These are phyloP conservation scores for Lasioglossum oenotherae DNA, from an alignment of 2,888 invertebrate genomes.

Conservation along the genomic window DNA sequence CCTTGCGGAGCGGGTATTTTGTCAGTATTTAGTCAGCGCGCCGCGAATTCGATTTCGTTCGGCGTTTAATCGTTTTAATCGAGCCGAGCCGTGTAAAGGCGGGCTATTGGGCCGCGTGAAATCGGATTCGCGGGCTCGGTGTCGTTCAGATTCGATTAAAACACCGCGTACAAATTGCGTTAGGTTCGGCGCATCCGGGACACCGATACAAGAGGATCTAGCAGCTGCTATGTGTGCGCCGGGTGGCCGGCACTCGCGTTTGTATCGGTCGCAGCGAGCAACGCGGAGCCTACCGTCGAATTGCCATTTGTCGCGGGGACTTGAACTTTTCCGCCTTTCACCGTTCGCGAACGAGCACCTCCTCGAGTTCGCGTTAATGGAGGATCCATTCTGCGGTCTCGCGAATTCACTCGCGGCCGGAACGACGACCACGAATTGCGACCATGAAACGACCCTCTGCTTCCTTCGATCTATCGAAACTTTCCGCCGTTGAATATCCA, in stretches of 20 bases:
- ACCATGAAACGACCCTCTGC: background rate
- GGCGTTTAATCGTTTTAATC: conserved; percentile 64
- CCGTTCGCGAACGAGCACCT: conserved; percentile 16
- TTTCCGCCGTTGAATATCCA: background rate
- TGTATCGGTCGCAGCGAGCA: background rate
- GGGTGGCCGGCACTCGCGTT: background rate
- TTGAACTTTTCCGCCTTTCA: conserved; percentile 38
- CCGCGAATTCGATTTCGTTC: conserved; percentile 61
- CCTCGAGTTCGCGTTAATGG: conserved; percentile 40
- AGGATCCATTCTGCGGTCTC: conserved; percentile 17
- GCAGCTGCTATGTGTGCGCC: background rate
- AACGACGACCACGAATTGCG: background rate
- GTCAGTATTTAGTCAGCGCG: conserved; percentile 61
- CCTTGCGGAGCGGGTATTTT: conserved; percentile 53
- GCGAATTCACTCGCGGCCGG: conserved; percentile 27
- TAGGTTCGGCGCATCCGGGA: conserved; percentile 36
- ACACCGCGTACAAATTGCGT: conserved; percentile 58
- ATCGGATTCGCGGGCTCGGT: conserved; percentile 67
- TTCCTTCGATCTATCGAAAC: conserved; percentile 22
- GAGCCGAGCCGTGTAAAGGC: conserved; percentile 53
- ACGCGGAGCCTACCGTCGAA: conserved; percentile 3
- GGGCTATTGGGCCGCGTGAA: conserved; percentile 46
- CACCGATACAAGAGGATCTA: conserved; percentile 25
- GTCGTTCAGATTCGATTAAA: conserved; percentile 68
- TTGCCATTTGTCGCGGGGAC: conserved; percentile 34